Evolutionary conservation across 2,888 invertebrate species (phyloP).

Genomic region (Torymus texanus): DNA sequence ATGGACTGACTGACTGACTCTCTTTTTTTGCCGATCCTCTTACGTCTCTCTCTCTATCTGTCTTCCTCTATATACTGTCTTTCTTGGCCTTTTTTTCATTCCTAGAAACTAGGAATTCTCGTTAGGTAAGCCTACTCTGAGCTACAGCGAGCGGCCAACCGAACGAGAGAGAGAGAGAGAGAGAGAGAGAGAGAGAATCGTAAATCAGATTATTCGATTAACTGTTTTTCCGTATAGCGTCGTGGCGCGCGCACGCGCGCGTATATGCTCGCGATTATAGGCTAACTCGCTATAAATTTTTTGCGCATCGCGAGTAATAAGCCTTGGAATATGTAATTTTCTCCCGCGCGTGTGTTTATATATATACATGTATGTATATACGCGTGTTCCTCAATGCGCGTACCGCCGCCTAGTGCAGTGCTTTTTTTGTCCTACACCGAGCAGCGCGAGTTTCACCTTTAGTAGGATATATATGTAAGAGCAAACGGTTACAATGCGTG

Average conservation of each 20-base stretch:
- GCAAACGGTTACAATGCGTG: constrained; percentile 38
- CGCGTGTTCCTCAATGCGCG: too few species aligned
- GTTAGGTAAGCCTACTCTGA: constrained; percentile 32
- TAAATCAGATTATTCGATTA: constrained; percentile 57
- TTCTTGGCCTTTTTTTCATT: constrained; percentile 37
- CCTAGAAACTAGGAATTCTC: constrained; percentile 48
- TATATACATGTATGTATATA: neutral
- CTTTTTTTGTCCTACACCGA: constrained; percentile 17
- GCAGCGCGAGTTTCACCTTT: constrained; percentile 23
- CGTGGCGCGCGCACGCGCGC: constrained; percentile 22
- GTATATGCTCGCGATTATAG: constrained; percentile 43
- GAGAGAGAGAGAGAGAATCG: constrained; percentile 23
- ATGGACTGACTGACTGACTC: constrained; percentile 11
- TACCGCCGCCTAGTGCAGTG: neutral
- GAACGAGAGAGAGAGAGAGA: neutral
- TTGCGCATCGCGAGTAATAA: constrained; percentile 49
- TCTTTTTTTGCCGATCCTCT: constrained; percentile 14
- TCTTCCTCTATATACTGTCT: neutral
- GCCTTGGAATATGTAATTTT: constrained; percentile 54
- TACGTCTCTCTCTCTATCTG: constrained; percentile 28
- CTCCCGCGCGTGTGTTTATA: constrained; percentile 20
- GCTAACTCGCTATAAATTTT: constrained; percentile 52
- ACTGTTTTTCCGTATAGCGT: constrained; percentile 41
- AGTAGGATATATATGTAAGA: constrained; percentile 11
- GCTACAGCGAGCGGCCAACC: neutral